Evolutionary conservation across 2,113 vertebrate species (phyloP), one percentile per base, ranked within the genome.

Genomic region (Gallinago media): DNA sequence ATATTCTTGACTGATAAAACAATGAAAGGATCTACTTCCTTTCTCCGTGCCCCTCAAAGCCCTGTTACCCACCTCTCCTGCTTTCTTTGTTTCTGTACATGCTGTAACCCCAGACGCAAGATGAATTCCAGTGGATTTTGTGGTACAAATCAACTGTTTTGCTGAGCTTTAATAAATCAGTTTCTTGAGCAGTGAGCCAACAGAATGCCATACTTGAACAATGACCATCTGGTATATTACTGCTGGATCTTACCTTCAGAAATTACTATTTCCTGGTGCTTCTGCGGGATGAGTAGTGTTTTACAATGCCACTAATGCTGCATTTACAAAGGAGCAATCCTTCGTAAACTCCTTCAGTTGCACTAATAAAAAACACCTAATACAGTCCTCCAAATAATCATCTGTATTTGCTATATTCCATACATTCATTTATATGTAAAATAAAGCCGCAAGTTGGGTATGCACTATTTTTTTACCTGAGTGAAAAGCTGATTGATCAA

Each of bases 401-500:
- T 9, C 31, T 56, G 12, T 50, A 42, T 77, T 91, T 92, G 29
- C 38, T 83, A 13, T 34, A 89, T 36, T 29, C 5, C 47, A 56
- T 46, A 27, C 14, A 19, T 72, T 88, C 14, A 46, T 63, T 78
- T 72, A 12, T 15, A 88, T 8, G 65, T 56, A 86, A 83, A 89
- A 84, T 36, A 78, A 62, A 76, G 11, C 12, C 58, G 13, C 32
- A 59, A 58, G 68, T 31, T 87, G 23, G 18, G 46, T 50, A 74
- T 78, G 75, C 40, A 19, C 29, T 32, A 1, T 81, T 87, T 81
- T 88, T 86, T 97, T 89, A 99, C 99, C 99, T 99, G 99, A 99
- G 99, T 99, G 99, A 98, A 98, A 98, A 97, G 99, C 96, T 50
- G 99, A 98, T 94, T 99, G 99, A 94, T 99, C 99, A 75, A 99